Evolutionary conservation across 2,797 vertebrate species (phyloP), one percentile per base, ranked within the genome.

Genomic region (Tarsius wallacei): DNA sequence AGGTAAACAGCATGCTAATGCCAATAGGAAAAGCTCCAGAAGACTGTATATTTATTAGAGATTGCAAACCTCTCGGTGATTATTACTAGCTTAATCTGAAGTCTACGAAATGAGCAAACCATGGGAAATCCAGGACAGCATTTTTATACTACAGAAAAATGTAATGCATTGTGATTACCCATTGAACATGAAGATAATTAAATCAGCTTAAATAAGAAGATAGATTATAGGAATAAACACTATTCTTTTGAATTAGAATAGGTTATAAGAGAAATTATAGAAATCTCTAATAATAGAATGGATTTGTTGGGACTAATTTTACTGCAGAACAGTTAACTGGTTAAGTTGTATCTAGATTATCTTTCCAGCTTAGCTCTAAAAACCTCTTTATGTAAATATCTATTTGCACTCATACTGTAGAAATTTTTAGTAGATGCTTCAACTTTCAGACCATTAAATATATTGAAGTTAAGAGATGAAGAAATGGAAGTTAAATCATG

Each of bases 1-100:
- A 95, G 64, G 86, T 90, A 98, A 97, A 97, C 51, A 63, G 24
- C 87, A 57, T 90, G 55, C 61, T 93, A 85, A 36, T 91, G 88
- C 76, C 87, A 96, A 42, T 6, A 84, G 89, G 31, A 92, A 84
- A 94, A 93, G 24, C 55, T 83, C 19, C 66, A 88, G 84, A 95
- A 70, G 68, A 76, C 21, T 88, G 88, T 81, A 86, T 51, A 63
- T 22, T 92, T 89, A 33, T 81, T 80, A 86, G 47, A 91, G 55
- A 95, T 84, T 24, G 2, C 4, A 82, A 93, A 74, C 42, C 33
- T 1, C 13, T 73, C 88, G 11, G 28, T 90, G 61, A 28, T 87
- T 94, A 76, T 94, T 82, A 74, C 31, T 53, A 83, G 70, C 17
- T 88, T 81, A 89, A 96, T 57, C 85, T 91, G 31, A 97, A 93